Percentiles rank a stretch among this genome's conserved stretches.
Evolutionary conservation across 2,113 vertebrate species (phyloP).

Genomic region (Odontesthes bonariensis): DNA sequence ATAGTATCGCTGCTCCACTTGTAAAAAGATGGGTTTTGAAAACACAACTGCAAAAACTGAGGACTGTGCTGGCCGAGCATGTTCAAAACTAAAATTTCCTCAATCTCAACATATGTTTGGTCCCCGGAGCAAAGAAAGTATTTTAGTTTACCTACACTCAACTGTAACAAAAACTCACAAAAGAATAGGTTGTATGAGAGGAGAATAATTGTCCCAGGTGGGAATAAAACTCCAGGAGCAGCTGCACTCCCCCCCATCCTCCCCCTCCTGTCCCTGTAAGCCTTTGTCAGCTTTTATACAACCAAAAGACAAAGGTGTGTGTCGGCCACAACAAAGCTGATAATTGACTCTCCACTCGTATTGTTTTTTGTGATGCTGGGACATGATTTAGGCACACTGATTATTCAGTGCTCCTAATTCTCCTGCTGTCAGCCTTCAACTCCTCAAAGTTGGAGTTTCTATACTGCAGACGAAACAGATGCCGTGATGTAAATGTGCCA

Average conservation of each 20-base stretch:
- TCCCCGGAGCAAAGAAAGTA: not conserved
- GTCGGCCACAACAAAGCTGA: not conserved
- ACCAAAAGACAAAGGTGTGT: not conserved
- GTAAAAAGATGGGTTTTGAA: too few relatives aligned
- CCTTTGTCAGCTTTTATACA: not conserved
- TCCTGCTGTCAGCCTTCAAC: not conserved
- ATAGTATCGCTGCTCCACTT: too few relatives aligned
- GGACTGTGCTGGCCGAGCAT: not conserved
- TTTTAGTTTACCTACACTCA: not conserved
- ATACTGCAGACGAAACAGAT: conserved; percentile 50
- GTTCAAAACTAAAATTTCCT: too few relatives aligned
- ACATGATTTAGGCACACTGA: too few relatives aligned
- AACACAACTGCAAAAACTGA: not conserved
- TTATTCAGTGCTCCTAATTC: not conserved
- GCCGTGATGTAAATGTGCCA: conserved; percentile 21
- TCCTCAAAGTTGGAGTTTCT: not conserved
- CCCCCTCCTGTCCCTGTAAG: not conserved
- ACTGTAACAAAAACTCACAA: not conserved
- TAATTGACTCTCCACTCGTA: not conserved
- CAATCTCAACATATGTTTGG: too few relatives aligned
- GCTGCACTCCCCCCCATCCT: too few relatives aligned
- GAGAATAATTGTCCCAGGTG: too few relatives aligned
- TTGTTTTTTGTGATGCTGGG: not conserved
- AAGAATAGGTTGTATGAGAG: too few relatives aligned
- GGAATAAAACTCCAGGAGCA: not conserved